Conservation (phyloP, 2,888 invertebrate species). For the Dioctria linearis region DNA sequence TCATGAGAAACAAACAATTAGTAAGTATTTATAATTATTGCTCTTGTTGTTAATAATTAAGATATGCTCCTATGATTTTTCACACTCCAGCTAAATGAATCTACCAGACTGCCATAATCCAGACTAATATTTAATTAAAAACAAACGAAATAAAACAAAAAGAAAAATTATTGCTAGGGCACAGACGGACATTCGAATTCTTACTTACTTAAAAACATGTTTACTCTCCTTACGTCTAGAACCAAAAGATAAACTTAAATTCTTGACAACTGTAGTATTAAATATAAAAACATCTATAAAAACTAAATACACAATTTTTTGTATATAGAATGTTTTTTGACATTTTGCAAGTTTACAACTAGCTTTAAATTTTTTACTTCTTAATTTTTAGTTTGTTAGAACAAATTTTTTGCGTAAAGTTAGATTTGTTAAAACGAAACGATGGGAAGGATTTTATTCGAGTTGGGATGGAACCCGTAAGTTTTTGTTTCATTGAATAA, state of each 20-base stretch:
- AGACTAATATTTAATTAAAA: neutral
- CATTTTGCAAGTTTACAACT: slow-evolving; percentile 23
- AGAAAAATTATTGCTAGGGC: slow-evolving; percentile 53
- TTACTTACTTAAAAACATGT: slow-evolving; percentile 9
- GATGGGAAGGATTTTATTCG: slow-evolving; percentile 57
- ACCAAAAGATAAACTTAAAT: slow-evolving; percentile 17
- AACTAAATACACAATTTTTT: slow-evolving; percentile 33
- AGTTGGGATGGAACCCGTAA: slow-evolving; percentile 49
- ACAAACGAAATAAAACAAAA: slow-evolving; percentile 8
- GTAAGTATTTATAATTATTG: too few species aligned
- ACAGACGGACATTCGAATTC: slow-evolving; percentile 35
- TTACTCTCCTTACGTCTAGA: neutral
- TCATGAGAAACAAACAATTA: too few species aligned
- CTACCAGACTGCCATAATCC: too few species aligned
- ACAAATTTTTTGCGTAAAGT: slow-evolving; percentile 14
- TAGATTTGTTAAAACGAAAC: slow-evolving; percentile 51
- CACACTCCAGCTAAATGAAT: too few species aligned
- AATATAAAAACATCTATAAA: slow-evolving; percentile 42
- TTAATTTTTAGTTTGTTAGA: neutral
- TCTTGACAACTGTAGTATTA: slow-evolving; percentile 12
- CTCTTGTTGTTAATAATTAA: too few species aligned
- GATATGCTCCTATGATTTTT: too few species aligned
- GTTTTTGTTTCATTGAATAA: slow-evolving; percentile 37
- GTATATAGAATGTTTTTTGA: slow-evolving; percentile 27
- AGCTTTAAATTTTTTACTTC: slow-evolving; percentile 4